Conservation (phyloP, 2,797 vertebrate genomes). For the Myotis findleyi region DNA sequence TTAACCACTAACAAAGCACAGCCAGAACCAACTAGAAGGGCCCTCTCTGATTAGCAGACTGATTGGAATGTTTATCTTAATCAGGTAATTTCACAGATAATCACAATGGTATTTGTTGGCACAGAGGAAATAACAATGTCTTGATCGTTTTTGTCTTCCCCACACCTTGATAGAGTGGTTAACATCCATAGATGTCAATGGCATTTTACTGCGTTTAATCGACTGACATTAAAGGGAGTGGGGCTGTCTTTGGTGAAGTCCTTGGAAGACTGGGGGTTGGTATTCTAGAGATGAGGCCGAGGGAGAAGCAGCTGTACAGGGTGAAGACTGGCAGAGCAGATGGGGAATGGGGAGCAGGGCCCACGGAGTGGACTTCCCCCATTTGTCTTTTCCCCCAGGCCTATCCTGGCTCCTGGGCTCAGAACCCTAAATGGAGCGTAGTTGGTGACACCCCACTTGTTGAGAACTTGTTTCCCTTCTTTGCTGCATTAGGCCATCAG, state of each 20-base stretch:
- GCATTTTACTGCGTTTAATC: background rate
- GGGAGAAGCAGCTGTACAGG: background rate
- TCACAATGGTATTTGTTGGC: constrained; percentile 28
- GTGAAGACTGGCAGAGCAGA: background rate
- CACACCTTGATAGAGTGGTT: background rate
- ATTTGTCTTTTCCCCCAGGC: background rate
- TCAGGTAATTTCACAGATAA: constrained; percentile 34
- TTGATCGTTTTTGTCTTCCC: constrained; percentile 9
- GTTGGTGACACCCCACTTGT: background rate
- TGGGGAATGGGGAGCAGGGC: background rate
- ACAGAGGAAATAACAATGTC: background rate
- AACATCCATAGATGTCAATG: background rate
- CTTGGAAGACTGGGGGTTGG: background rate
- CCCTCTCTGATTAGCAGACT: background rate
- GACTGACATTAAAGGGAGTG: background rate
- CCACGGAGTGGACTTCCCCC: background rate
- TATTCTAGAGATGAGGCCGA: background rate
- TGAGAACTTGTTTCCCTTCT: constrained; percentile 62
- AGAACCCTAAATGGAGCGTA: background rate
- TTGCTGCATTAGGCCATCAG: background rate
- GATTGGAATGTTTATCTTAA: constrained; percentile 48
- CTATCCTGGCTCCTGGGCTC: background rate
- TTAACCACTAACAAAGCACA: constrained; percentile 6
- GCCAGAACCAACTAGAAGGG: background rate
- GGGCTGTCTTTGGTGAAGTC: background rate